Conservation (phyloP, 1,140 invertebrate species). For the Nomia melanderi region DNA sequence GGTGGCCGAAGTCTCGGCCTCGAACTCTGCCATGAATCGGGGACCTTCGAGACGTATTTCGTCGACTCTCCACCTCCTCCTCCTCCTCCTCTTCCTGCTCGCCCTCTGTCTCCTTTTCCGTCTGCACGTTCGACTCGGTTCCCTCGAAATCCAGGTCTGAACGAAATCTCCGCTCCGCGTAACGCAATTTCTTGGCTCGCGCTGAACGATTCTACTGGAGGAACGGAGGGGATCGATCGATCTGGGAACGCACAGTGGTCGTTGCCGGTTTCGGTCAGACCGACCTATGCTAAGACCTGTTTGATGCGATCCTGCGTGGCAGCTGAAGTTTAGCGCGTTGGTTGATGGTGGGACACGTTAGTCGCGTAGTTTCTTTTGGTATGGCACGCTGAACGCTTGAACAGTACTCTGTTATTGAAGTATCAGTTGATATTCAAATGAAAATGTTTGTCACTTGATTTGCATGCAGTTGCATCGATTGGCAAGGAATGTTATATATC, state of each 20-base stretch:
- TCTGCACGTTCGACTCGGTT: slow-evolving; percentile 1
- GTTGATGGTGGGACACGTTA: too few relatives aligned
- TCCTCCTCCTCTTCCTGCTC: not conserved
- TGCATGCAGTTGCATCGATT: too few relatives aligned
- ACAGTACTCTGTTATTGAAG: too few relatives aligned
- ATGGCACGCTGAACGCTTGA: too few relatives aligned
- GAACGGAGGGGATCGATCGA: not conserved
- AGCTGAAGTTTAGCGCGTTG: too few relatives aligned
- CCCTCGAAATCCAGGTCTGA: not conserved
- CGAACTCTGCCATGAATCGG: slow-evolving; percentile 54
- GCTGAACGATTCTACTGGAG: not conserved
- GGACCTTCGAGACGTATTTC: slow-evolving; percentile 52
- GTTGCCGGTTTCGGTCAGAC: not conserved
- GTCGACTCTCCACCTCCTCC: not conserved
- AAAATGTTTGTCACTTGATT: too few relatives aligned
- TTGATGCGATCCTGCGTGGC: too few relatives aligned
- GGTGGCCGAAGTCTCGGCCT: slow-evolving; percentile 55
- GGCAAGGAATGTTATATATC: too few relatives aligned
- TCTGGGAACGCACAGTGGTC: slow-evolving; percentile 7
- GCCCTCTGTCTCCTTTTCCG: not conserved
- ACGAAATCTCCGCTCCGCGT: slow-evolving; percentile 22
- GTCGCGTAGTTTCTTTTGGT: too few relatives aligned
- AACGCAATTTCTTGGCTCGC: not conserved
- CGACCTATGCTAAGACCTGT: too few relatives aligned
- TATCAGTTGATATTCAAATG: too few relatives aligned